Evolutionary conservation across 2,113 vertebrate genomes (phyloP), one percentile per base, ranked within the genome.

Genomic region (cattle (Bos taurus)): DNA sequence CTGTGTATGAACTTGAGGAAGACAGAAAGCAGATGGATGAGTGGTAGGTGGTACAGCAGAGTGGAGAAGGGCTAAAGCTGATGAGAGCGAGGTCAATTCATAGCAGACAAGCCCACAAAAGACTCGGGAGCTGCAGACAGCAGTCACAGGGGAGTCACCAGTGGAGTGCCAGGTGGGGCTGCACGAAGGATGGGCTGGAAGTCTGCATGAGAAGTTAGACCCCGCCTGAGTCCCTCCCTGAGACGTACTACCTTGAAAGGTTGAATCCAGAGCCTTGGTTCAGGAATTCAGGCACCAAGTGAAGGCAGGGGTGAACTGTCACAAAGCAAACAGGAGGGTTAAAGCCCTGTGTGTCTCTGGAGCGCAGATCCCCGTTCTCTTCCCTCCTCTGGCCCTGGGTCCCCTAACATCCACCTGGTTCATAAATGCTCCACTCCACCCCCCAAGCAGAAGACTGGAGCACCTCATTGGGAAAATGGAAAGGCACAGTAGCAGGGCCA

Each of bases 321-420:
- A 23, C 16, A 78, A 54, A 88, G 28, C 84, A 83, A 90, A 48
- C 17, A 59, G 0, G 8, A 77, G 6, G 3, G 16, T 74, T 48
- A 82, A 59, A 64, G 54, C 17, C 48, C 17, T 23, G 2, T 62
- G 43, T 48, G 62, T 5, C 2, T 6, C 8, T 46, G 15, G 13
- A 64, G 36, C 2, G 0, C 1, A 5, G n/a, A 25, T 33, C 17
- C 21, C 57, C 1, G 10, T 30, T 50, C 21, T 54, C 59, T 40
- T 64, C 15, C 25, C 43, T 81, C 26, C 19, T 46, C 30, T 7
- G 3, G 64, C 36, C 52, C 74, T 84, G 48, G 21, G 40, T 43
- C 21, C 40, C 57, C 88, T 17, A 50, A 8, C 62, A 71, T 33
- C 30, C 85, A 21, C 7, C 21, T 33, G 52, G 54, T 4, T 88